These are phyloP conservation scores for Oxystoma pomonae DNA, from an alignment of 2,888 invertebrate genomes.

Conservation along the genomic window DNA sequence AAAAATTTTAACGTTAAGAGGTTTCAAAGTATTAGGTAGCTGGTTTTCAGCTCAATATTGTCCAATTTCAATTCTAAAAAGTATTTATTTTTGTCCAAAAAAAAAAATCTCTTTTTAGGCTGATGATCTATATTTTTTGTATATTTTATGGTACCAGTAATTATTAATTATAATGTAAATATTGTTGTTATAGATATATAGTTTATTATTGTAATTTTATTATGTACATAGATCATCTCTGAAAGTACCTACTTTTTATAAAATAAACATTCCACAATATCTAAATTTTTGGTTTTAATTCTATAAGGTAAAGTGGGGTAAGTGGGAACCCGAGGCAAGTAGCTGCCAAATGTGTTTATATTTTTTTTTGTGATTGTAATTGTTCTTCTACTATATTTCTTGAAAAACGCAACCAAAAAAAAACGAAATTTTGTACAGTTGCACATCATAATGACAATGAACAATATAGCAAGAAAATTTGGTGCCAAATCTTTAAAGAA, in stretches of 20 bases:
- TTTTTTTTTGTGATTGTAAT: no score
- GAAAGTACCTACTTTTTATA: slow-evolving; percentile 30
- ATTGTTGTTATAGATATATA: slow-evolving; percentile 48
- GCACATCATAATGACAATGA: no score
- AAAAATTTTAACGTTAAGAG: not conserved
- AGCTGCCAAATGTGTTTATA: no score
- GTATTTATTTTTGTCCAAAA: not conserved
- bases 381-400: no score
- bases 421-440: no score
- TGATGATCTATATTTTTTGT: not conserved
- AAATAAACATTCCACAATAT: slow-evolving; percentile 27
- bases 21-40: not conserved
- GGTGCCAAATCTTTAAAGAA: no score
- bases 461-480: no score
- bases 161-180: slow-evolving; percentile 34
- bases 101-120: not conserved
- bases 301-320: no score
- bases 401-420: no score
- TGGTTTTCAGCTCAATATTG: not conserved
- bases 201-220: slow-evolving; percentile 44
- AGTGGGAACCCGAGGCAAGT: no score
- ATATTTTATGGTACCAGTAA: not conserved
- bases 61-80: not conserved
- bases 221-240: slow-evolving; percentile 33
- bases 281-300: no score